These are phyloP conservation scores for Amiota mariae DNA, from an alignment of 2,888 invertebrate species.

Conservation along the genomic window DNA sequence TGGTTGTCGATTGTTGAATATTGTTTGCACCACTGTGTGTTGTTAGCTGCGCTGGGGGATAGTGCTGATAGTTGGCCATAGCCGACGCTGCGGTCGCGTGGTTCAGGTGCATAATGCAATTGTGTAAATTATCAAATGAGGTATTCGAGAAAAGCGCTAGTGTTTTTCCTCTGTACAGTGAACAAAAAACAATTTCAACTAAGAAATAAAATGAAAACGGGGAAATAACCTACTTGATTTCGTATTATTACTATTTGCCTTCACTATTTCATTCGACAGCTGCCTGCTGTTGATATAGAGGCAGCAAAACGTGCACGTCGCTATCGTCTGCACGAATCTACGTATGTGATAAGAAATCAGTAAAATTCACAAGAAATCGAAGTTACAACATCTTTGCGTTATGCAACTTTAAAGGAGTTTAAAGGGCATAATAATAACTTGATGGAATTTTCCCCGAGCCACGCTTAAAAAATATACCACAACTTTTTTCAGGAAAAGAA, in stretches of 20 bases:
- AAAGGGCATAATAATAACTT: slow-evolving; percentile 30
- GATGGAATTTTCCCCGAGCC: slow-evolving; percentile 49
- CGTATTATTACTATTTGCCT: slow-evolving; percentile 66
- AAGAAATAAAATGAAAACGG: slow-evolving; percentile 27
- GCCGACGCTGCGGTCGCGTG: slow-evolving; percentile 69
- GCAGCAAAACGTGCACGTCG: slow-evolving; percentile 12
- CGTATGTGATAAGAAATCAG: slow-evolving; percentile 16
- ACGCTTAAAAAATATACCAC: slow-evolving; percentile 57
- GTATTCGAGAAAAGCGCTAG: slow-evolving; percentile 58
- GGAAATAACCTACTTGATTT: slow-evolving; percentile 47
- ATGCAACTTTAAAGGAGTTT: background rate
- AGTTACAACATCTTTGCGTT: slow-evolving; percentile 14
- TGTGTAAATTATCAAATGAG: slow-evolving; percentile 55
- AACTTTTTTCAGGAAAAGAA: slow-evolving; percentile 58
- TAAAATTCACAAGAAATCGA: background rate
- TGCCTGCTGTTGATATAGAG: slow-evolving; percentile 35
- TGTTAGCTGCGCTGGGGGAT: slow-evolving; percentile 66
- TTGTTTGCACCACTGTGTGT: slow-evolving; percentile 52
- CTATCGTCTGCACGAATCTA: slow-evolving; percentile 15
- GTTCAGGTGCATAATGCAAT: slow-evolving; percentile 64
- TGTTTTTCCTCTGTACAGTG: slow-evolving; percentile 49
- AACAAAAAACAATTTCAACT: slow-evolving; percentile 28
- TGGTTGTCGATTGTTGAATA: slow-evolving; percentile 64
- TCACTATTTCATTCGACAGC: slow-evolving; percentile 45
- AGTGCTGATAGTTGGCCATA: slow-evolving; percentile 70